Evolutionary conservation across 2,888 invertebrate species (phyloP).

Genomic region (Mantis religiosa): DNA sequence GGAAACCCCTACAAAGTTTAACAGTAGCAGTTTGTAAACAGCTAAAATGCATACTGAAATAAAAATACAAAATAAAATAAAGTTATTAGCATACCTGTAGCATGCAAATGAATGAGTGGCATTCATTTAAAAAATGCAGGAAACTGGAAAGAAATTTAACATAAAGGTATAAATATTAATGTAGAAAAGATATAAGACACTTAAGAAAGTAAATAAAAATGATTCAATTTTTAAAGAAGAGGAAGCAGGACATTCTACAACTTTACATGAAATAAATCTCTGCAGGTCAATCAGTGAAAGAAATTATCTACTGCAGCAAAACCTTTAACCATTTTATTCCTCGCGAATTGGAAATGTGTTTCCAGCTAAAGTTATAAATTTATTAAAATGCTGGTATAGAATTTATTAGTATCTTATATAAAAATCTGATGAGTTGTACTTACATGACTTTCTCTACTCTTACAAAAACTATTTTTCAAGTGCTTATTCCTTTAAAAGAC

Average conservation of each 20-base stretch:
- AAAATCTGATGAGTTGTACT: too few species aligned
- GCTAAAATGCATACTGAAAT: slow-evolving; percentile 2
- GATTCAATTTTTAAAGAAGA: background rate
- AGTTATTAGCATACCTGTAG: background rate
- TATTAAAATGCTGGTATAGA: too few species aligned
- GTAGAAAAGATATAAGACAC: background rate
- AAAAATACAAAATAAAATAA: background rate
- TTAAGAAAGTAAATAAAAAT: background rate
- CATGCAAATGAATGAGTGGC: background rate
- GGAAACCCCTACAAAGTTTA: too few species aligned
- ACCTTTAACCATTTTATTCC: too few species aligned
- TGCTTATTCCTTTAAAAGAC: too few species aligned
- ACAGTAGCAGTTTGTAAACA: too few species aligned
- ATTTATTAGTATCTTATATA: too few species aligned
- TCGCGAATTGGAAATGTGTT: too few species aligned
- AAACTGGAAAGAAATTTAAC: background rate
- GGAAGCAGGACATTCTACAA: background rate
- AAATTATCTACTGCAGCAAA: background rate
- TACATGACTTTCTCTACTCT: too few species aligned
- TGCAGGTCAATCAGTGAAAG: background rate
- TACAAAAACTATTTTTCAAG: too few species aligned
- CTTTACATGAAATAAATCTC: background rate
- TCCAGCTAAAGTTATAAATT: too few species aligned
- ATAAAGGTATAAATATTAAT: background rate
- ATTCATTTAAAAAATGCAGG: background rate